Conservation (phyloP, 2,888 invertebrate species). For the Stegophylla sp. region DNA sequence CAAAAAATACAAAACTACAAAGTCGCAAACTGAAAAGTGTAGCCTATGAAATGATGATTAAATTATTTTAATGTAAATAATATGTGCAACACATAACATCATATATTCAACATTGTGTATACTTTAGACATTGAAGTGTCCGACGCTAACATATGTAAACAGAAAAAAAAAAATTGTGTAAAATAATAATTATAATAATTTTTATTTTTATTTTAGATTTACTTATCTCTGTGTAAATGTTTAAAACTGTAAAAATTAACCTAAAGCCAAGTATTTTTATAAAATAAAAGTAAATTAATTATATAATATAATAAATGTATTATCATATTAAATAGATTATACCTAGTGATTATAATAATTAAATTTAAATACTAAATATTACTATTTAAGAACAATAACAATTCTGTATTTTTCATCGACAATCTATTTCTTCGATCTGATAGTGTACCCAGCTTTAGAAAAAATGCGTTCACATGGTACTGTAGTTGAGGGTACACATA, state of each 20-base stretch:
- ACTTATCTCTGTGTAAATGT: too few species aligned
- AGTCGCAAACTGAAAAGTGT: too few species aligned
- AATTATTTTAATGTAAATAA: too few species aligned
- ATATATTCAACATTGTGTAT: slow-evolving; percentile 5
- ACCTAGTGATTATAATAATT: slow-evolving; percentile 6
- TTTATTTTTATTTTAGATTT: too few species aligned
- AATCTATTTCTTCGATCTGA: slow-evolving; percentile 31
- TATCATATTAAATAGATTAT: slow-evolving; percentile 17
- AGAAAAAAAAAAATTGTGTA: too few species aligned
- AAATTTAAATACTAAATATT: slow-evolving; percentile 12
- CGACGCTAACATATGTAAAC: too few species aligned
- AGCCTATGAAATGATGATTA: too few species aligned
- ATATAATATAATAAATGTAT: slow-evolving; percentile 8
- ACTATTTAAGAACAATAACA: slow-evolving; percentile 28
- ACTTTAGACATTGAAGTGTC: slow-evolving; percentile 13
- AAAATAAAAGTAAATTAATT: not conserved
- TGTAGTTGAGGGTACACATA: slow-evolving; percentile 26
- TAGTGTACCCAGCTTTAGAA: slow-evolving; percentile 1
- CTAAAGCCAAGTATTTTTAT: too few species aligned
- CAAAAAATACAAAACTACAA: too few species aligned
- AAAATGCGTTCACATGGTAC: not conserved
- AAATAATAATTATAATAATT: too few species aligned
- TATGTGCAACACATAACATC: not conserved
- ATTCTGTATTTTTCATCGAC: slow-evolving; percentile 7
- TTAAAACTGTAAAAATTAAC: too few species aligned